phyloP scores from a whole-genome alignment of 1,140 invertebrate genomes.

The Aphelenchoides avenae region DNA sequence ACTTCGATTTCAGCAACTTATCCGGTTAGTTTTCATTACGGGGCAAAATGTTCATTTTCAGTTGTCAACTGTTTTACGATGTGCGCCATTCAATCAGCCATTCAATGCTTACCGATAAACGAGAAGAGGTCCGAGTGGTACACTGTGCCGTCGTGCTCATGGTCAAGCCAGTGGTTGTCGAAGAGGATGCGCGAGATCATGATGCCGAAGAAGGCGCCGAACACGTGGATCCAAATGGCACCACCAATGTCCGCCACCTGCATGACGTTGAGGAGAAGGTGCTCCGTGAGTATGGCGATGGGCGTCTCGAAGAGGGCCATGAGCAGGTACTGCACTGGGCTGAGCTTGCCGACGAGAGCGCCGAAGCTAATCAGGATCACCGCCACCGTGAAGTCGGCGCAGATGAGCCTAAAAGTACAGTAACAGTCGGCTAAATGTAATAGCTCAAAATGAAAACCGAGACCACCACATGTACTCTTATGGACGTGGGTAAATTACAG shows the following conservation, averaged over 20 bases:
- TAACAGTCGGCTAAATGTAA: too few relatives aligned
- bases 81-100: too few relatives aligned
- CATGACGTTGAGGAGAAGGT: slow-evolving; percentile 18
- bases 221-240: slow-evolving; percentile 86
- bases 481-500: neutral
- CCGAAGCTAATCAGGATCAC: slow-evolving; percentile 64
- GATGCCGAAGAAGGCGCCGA: slow-evolving; percentile 91
- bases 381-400: slow-evolving; percentile 63
- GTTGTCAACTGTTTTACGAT: too few relatives aligned
- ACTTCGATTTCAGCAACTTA: too few relatives aligned
- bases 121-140: slow-evolving; percentile 59
- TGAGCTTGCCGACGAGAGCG: slow-evolving; percentile 63
- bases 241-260: slow-evolving; percentile 69
- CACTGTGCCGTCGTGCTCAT: slow-evolving; percentile 42
- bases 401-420: slow-evolving; percentile 61
- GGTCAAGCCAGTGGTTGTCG: slow-evolving; percentile 14
- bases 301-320: slow-evolving; percentile 63
- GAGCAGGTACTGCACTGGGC: slow-evolving; percentile 61
- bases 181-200: slow-evolving; percentile 61
- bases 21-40: too few relatives aligned
- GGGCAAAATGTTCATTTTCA: too few relatives aligned
- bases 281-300: neutral
- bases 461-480: neutral
- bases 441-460: slow-evolving; percentile 4
- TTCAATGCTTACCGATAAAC: slow-evolving; percentile 42